Conservation (phyloP, 2,797 vertebrate genomes). For the Euthynnus affinis region DNA sequence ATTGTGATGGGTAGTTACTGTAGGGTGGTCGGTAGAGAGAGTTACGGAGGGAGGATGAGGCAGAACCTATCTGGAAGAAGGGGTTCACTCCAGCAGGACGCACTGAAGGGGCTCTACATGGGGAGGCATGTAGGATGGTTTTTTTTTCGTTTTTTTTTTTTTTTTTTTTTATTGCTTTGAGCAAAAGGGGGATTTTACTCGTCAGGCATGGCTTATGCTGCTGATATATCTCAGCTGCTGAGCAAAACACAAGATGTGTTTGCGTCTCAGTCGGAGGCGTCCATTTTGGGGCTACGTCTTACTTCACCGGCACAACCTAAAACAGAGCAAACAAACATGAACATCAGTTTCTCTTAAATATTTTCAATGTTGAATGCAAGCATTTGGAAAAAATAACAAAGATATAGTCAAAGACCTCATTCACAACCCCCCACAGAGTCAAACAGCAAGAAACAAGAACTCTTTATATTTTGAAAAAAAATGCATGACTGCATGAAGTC, state of each 20-base stretch:
- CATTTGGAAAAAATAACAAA: constrained; percentile 1
- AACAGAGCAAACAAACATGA: constrained; percentile 67
- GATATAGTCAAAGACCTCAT: constrained; percentile 19
- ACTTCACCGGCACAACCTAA: constrained; percentile 93
- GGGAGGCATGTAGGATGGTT: constrained; percentile 87
- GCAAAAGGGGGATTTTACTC: constrained; percentile 89
- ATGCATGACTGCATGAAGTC: not conserved
- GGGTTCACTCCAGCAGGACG: constrained; percentile 90
- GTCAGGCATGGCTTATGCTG: constrained; percentile 91
- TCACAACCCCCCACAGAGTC: not conserved
- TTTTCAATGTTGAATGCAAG: constrained; percentile 12
- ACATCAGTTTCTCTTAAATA: constrained; percentile 30
- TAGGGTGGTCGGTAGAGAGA: constrained; percentile 60
- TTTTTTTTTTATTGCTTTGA: constrained; percentile 87
- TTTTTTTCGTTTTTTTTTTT: constrained; percentile 44
- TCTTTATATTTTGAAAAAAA: not conserved
- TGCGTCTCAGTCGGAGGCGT: constrained; percentile 85
- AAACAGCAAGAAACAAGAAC: not conserved
- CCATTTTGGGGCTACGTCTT: constrained; percentile 91
- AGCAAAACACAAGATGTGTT: constrained; percentile 88
- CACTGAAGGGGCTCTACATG: constrained; percentile 90
- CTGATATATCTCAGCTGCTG: constrained; percentile 87
- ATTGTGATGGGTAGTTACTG: constrained; percentile 84
- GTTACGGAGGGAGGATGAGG: constrained; percentile 79
- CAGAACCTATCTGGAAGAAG: constrained; percentile 80